Evolutionary conservation across 2,797 vertebrate genomes (phyloP).

Genomic region (Hafferia zeledoni): DNA sequence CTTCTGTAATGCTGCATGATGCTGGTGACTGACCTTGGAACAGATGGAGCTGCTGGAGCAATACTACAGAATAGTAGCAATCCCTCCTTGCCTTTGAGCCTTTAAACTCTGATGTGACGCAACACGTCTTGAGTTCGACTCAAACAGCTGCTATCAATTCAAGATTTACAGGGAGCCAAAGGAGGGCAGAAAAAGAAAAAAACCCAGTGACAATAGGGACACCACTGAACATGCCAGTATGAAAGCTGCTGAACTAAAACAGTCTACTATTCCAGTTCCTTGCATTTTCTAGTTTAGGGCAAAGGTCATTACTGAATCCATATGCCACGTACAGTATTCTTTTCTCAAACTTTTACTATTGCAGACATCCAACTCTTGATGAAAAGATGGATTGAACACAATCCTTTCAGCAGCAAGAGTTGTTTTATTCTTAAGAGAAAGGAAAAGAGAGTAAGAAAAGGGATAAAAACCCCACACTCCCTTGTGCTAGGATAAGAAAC

Average conservation of each 20-base stretch:
- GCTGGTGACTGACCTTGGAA: constrained; percentile 58
- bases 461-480: neutral
- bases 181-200: constrained; percentile 36
- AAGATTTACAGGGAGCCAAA: constrained; percentile 56
- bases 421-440: constrained; percentile 49
- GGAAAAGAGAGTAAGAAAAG: neutral
- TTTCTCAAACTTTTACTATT: constrained; percentile 59
- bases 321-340: constrained; percentile 15
- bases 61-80: constrained; percentile 49
- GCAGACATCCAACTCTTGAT: constrained; percentile 44
- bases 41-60: constrained; percentile 56
- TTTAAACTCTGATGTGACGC: constrained; percentile 56
- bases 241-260: constrained; percentile 47
- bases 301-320: constrained; percentile 39
- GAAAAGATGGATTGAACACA: constrained; percentile 35
- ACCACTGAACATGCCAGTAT: constrained; percentile 10
- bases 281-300: constrained; percentile 44
- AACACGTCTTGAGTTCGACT: constrained; percentile 55
- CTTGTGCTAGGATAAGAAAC: neutral
- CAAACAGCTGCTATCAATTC: constrained; percentile 63
- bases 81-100: constrained; percentile 57
- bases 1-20: constrained; percentile 36
- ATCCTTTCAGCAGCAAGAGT: constrained; percentile 19
- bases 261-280: constrained; percentile 35
- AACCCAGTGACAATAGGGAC: constrained; percentile 52